Evolutionary conservation across 2,888 invertebrate species (phyloP).

Genomic region (Phytoseiulus persimilis): DNA sequence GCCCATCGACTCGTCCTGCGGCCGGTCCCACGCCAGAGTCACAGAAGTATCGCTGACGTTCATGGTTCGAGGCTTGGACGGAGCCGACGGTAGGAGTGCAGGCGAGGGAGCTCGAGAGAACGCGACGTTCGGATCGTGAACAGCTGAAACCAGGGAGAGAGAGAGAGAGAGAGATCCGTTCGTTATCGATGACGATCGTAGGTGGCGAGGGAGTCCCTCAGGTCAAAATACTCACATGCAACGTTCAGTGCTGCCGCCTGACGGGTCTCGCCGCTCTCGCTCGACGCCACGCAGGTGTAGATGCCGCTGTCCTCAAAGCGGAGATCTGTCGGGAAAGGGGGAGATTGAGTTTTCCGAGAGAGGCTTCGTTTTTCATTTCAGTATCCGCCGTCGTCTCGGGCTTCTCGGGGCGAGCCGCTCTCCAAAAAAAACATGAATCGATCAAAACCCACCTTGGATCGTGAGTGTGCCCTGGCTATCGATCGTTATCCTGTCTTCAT

Average conservation of each 20-base stretch:
- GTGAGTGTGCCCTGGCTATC: conserved; percentile 26
- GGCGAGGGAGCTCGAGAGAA: conserved; percentile 58
- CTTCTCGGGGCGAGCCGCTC: no score
- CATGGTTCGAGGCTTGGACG: conserved; percentile 62
- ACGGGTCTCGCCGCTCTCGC: conserved; percentile 72
- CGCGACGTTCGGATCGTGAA: conserved; percentile 35
- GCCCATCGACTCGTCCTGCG: conserved; percentile 14
- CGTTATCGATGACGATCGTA: neutral
- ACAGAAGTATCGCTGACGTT: conserved; percentile 63
- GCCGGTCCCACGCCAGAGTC: conserved; percentile 67
- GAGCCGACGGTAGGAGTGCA: conserved; percentile 68
- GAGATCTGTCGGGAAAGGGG: neutral
- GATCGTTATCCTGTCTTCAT: conserved; percentile 26
- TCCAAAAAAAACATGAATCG: neutral
- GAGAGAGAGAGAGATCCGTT: no score
- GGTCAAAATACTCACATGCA: conserved; percentile 10
- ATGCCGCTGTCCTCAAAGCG: conserved; percentile 59
- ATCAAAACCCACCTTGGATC: conserved; percentile 17
- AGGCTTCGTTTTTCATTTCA: neutral
- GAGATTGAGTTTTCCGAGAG: neutral
- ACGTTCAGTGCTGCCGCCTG: conserved; percentile 62
- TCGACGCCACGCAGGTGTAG: conserved; percentile 74
- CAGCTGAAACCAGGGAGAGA: neutral
- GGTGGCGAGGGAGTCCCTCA: no score
- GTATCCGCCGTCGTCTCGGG: neutral